Conservation (phyloP, 2,888 invertebrate species). For the Andricus quercusramuli region DNA sequence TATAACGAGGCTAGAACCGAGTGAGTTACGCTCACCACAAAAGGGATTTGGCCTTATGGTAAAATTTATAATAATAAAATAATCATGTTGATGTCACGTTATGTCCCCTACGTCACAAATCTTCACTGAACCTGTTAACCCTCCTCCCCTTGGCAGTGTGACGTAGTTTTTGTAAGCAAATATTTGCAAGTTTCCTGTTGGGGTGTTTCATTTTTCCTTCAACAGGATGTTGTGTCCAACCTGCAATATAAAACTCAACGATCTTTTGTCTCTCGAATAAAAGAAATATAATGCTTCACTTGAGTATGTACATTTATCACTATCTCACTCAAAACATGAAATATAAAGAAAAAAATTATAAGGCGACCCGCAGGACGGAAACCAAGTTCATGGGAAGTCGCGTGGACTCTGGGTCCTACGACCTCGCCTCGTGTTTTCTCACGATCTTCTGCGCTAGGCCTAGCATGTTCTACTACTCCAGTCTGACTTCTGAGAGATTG, state of each 20-base stretch:
- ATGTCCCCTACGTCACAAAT: no score
- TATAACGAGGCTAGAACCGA: no score
- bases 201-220: no score
- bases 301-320: not conserved
- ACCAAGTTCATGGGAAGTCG: constrained; percentile 10
- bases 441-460: constrained; percentile 55
- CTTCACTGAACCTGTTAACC: no score
- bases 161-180: no score
- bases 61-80: no score
- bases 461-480: not conserved
- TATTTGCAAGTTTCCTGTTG: no score
- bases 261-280: not conserved
- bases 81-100: no score
- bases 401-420: constrained; percentile 57
- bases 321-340: not conserved
- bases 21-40: no score
- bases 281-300: not conserved
- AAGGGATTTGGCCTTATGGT: no score
- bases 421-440: constrained; percentile 64
- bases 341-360: constrained; percentile 2
- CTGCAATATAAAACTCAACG: not conserved
- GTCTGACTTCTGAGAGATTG: not conserved
- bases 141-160: no score
- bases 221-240: no score
- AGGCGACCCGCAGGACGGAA: constrained; percentile 2